Conservation (phyloP, 2,888 invertebrate species). For the Lepidonotus clava region DNA sequence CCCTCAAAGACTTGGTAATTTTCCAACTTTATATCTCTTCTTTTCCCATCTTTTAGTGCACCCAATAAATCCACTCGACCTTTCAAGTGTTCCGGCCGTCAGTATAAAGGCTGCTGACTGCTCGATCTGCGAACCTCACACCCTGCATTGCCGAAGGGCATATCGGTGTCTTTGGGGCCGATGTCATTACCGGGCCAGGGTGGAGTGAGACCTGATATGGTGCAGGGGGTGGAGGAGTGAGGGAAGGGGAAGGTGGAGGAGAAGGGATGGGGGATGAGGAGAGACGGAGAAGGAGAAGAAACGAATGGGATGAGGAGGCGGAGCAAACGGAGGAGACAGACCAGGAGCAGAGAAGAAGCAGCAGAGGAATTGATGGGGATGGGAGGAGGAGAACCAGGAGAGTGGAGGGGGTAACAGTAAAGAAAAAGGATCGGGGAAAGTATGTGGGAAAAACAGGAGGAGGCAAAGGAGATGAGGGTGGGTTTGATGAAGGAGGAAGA, state of each 20-base stretch:
- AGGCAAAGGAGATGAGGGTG: background rate
- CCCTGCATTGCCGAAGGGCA: too few relatives aligned
- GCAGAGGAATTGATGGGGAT: background rate
- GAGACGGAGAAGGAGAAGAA: background rate
- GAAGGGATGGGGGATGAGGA: background rate
- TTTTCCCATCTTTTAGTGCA: too few relatives aligned
- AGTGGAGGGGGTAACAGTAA: background rate
- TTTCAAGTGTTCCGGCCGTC: too few relatives aligned
- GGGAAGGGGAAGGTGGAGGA: background rate
- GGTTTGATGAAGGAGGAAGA: background rate
- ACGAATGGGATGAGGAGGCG: background rate
- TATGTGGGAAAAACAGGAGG: background rate
- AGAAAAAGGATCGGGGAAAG: background rate
- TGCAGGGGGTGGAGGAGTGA: background rate
- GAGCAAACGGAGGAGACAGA: background rate
- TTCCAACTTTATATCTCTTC: too few relatives aligned
- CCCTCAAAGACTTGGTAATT: too few relatives aligned
- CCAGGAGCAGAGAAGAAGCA: too few relatives aligned
- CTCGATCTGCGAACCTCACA: too few relatives aligned
- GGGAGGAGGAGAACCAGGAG: background rate
- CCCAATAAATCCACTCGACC: too few relatives aligned
- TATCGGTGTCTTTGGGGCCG: too few relatives aligned
- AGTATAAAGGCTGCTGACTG: too few relatives aligned
- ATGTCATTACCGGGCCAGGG: background rate
- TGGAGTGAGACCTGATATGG: background rate